Base-by-base conservation (phyloP, 1,140 invertebrate genomes). In the Polypedilum vanderplanki region DNA sequence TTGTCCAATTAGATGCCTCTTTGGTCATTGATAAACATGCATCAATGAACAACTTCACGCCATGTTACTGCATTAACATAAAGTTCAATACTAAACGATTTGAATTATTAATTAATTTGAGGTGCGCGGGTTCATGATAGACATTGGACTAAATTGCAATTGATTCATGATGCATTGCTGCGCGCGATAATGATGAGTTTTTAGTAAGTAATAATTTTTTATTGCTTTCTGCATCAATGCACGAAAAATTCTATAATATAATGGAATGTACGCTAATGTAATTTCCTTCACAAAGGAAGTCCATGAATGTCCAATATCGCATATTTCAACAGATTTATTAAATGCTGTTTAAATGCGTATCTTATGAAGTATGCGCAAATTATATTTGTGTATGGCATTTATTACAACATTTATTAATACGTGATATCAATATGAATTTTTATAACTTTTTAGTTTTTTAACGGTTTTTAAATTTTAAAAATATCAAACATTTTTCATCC, bases 21-120 rank as follows among this genome's bases (percentile, higher is more conserved):
- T 57, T 57, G n/a, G 46, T 57, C 46, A 57, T 57, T 57, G 46
- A 57, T n/a, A 57, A 57, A 12, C n/a, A 57, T 57, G 46, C 46
- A 57, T 57, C 46, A 57, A 57, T 57, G n/a, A 57, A 15, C 12
- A 12, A 4, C 12, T 57, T 57, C 46, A 57, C 4, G 46, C 46
- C 3, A 57, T 57, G 24, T 5, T 5, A 33, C 24, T 33, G 24
- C 5, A 33, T 57, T 57, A 57, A 57, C 46, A 57, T 57, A 57
- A 57, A 57, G 46, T 57, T 57, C 46, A 57, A n/a, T 57, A 15
- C n/a, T n/a, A n/a, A 57, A 4, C 46, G 12, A 57, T n/a, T 12
- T n/a, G 4, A 12, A 57, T 57, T n/a, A 57, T 57, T 57, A 57
- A 3, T 46, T 12, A 57, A n/a, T 57, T 57, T 57, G 46, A 57